Conservation (phyloP, 2,113 vertebrate species). For the Brienomyrus brachyistius region DNA sequence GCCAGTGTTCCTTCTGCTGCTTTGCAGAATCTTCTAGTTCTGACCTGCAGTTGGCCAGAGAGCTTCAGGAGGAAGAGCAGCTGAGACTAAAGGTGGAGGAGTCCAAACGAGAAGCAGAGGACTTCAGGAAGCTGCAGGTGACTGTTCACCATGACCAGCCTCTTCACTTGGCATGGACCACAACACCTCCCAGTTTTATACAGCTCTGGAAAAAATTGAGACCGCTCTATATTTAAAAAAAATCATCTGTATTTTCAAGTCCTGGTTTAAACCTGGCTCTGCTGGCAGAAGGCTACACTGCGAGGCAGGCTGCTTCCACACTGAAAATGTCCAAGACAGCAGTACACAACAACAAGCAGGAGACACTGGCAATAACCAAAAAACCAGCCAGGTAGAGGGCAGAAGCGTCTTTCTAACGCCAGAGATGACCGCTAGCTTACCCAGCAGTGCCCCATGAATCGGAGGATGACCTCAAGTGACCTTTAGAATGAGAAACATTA, state of each 20-base stretch:
- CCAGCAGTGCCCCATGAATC: not conserved
- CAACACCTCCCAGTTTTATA: not conserved
- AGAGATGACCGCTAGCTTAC: not conserved
- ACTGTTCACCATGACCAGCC: not conserved
- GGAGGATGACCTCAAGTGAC: not conserved
- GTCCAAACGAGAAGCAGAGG: constrained; percentile 61
- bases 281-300: not conserved
- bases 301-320: too few species aligned
- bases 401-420: not conserved
- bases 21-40: constrained; percentile 30
- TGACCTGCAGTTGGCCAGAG: constrained; percentile 70
- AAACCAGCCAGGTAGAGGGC: not conserved
- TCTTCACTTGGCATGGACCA: not conserved
- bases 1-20: not conserved
- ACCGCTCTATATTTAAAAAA: not conserved
- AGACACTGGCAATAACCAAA: not conserved
- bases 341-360: not conserved
- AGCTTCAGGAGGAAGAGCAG: constrained; percentile 75
- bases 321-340: not conserved
- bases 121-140: constrained; percentile 85
- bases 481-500: not conserved
- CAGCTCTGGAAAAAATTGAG: not conserved
- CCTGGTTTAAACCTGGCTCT: not conserved
- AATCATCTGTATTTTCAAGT: too few species aligned
- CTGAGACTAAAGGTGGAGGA: constrained; percentile 54